These are phyloP conservation scores for Dicranocentrus wangi DNA, from an alignment of 2,888 invertebrate genomes.

Conservation along the genomic window DNA sequence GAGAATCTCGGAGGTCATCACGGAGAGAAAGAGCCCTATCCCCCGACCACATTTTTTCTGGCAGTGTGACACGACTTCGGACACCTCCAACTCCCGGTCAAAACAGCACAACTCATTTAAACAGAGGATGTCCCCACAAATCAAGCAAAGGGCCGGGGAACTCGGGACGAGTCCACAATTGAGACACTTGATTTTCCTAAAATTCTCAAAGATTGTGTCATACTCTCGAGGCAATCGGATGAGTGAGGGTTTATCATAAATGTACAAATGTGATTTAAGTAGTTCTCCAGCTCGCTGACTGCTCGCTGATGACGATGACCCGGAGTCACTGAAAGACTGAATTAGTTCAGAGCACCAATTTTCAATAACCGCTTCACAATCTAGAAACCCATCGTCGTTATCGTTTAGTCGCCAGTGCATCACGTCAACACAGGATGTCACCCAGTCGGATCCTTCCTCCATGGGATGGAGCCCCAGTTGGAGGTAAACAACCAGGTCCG, in stretches of 20 bases:
- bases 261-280: slow-evolving; percentile 51
- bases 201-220: slow-evolving; percentile 64
- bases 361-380: slow-evolving; percentile 39
- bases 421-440: slow-evolving; percentile 33
- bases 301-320: not conserved
- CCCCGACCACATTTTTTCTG: slow-evolving; percentile 63
- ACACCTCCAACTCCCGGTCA: slow-evolving; percentile 45
- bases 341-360: slow-evolving; percentile 59
- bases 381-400: not conserved
- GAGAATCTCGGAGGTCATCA: slow-evolving; percentile 59
- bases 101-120: slow-evolving; percentile 63
- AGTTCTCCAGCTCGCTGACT: slow-evolving; percentile 31
- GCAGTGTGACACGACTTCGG: slow-evolving; percentile 60
- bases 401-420: slow-evolving; percentile 28
- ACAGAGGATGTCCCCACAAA: slow-evolving; percentile 64
- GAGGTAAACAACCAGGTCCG: slow-evolving; percentile 14
- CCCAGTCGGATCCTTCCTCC: not conserved
- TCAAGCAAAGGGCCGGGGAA: slow-evolving; percentile 61
- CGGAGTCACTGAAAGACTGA: slow-evolving; percentile 20
- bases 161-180: slow-evolving; percentile 63
- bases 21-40: slow-evolving; percentile 61
- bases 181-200: slow-evolving; percentile 51
- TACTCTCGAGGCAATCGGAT: slow-evolving; percentile 61
- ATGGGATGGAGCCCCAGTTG: not conserved
- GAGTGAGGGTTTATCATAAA: slow-evolving; percentile 58